Conservation (phyloP, 2,888 invertebrate species). For the Phortica okadai region DNA sequence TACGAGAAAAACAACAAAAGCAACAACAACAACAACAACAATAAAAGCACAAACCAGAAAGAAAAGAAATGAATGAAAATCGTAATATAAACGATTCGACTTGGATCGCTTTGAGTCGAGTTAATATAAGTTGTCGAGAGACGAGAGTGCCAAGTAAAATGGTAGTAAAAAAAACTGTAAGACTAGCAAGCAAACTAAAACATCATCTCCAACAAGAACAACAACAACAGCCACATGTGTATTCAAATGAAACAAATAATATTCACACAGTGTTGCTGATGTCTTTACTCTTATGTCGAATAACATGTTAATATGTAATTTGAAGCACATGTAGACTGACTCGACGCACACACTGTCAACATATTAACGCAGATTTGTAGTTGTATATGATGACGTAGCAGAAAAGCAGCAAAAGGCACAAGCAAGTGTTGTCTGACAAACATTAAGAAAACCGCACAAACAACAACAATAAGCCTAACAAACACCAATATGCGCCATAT, state of each 20-base stretch:
- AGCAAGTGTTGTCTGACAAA: constrained; percentile 12
- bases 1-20: background rate
- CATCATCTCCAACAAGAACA: constrained; percentile 34
- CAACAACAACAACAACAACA: constrained; percentile 1
- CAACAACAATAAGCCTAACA: constrained; percentile 30
- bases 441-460: constrained; percentile 42
- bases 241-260: background rate
- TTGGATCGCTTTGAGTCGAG: background rate
- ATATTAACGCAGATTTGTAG: constrained; percentile 30
- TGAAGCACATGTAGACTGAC: constrained; percentile 14
- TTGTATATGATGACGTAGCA: constrained; percentile 41
- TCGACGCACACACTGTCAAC: background rate
- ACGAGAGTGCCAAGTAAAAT: background rate
- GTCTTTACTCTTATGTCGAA: background rate
- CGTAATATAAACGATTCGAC: background rate
- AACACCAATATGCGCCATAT: background rate
- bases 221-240: background rate
- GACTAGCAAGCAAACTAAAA: constrained; percentile 18
- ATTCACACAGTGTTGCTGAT: constrained; percentile 19
- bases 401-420: constrained; percentile 16
- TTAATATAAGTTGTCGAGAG: background rate
- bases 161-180: background rate
- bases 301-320: background rate
- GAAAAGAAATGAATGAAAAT: background rate
- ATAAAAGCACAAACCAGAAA: background rate